phyloP scores from a whole-genome alignment of 2,888 invertebrate genomes.

The Philereme transversata region DNA sequence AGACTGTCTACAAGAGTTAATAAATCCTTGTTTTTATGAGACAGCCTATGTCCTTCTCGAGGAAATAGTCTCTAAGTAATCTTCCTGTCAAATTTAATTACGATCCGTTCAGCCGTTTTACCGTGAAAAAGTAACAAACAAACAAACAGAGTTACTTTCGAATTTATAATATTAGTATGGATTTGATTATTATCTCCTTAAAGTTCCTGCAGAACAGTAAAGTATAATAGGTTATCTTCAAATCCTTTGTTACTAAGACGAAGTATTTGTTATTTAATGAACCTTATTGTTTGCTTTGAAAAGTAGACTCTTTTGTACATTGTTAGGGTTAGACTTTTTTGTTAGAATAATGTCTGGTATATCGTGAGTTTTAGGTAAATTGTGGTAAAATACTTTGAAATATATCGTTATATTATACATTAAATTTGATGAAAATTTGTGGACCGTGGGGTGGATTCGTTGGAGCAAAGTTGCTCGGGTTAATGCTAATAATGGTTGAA shows the following conservation, averaged over 20 bases:
- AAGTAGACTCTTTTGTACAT: background rate
- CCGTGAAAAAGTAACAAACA: no score
- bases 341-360: background rate
- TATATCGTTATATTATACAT: background rate
- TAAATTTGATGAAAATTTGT: background rate
- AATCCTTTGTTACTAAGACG: background rate
- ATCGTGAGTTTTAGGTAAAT: background rate
- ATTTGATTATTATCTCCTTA: no score
- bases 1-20: conserved; percentile 25
- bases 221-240: background rate
- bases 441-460: background rate
- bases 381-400: background rate
- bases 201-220: no score
- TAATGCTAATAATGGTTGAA: no score
- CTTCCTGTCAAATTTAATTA: no score
- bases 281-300: background rate
- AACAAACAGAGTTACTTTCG: no score
- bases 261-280: conserved; percentile 2
- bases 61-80: no score
- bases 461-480: no score
- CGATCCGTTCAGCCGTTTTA: no score
- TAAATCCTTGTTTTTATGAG: conserved; percentile 26
- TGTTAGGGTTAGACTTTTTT: background rate
- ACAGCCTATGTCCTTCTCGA: no score
- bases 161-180: no score